These are phyloP conservation scores for Chloroclysta siterata DNA, from an alignment of 2,888 invertebrate species.

Conservation along the genomic window DNA sequence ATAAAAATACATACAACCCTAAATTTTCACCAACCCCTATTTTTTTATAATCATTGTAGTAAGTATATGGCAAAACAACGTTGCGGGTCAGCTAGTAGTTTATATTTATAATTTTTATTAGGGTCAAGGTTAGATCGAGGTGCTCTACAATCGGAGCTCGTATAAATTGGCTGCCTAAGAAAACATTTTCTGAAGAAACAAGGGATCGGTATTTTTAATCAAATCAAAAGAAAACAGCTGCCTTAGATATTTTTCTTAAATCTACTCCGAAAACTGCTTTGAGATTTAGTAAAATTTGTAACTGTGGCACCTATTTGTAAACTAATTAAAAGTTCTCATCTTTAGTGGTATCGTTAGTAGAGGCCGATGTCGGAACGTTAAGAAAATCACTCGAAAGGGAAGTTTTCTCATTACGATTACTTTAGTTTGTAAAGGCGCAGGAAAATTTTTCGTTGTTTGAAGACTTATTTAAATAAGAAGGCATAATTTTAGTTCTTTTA, in stretches of 20 bases:
- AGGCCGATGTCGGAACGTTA: constrained; percentile 36
- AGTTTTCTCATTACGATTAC: constrained; percentile 39
- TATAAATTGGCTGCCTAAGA: neutral
- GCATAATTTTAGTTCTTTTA: too few relatives aligned
- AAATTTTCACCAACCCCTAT: too few relatives aligned
- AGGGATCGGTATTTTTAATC: neutral
- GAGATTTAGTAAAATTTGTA: neutral
- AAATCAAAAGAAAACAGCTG: neutral
- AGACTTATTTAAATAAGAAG: neutral
- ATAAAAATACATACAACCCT: too few relatives aligned
- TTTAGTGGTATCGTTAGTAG: constrained; percentile 27
- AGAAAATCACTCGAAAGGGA: constrained; percentile 30
- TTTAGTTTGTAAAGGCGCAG: neutral
- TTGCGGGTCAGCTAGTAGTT: too few relatives aligned
- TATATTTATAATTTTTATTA: neutral
- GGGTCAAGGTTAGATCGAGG: neutral
- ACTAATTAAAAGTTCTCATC: constrained; percentile 38
- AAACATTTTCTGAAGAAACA: neutral
- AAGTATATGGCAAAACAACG: too few relatives aligned
- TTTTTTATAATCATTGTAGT: too few relatives aligned
- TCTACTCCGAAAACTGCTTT: neutral
- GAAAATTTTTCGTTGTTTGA: neutral
- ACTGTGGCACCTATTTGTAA: constrained; percentile 20
- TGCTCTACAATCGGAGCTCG: neutral
- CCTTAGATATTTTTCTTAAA: too few relatives aligned